A percentile compares a stretch with the other conserved stretches of the same genome.
Evolutionary conservation across 2,113 vertebrate species (phyloP).

Genomic region (Myotis lucifugus): DNA sequence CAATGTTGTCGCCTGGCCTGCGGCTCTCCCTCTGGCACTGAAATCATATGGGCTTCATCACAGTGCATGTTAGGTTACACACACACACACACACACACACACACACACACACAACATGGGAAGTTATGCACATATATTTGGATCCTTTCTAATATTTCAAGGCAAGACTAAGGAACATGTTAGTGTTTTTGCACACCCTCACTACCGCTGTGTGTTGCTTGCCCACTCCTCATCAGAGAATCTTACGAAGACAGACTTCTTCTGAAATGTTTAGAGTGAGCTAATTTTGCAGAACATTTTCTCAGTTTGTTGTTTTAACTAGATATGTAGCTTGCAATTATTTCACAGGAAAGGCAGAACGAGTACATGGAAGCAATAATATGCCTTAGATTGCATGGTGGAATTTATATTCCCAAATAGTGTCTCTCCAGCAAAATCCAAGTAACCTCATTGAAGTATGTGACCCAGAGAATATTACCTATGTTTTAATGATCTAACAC

Average conservation of each 20-base stretch:
- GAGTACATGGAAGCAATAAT: neutral
- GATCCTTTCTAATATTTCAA: neutral
- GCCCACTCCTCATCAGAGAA: neutral
- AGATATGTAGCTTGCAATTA: neutral
- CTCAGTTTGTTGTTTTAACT: neutral
- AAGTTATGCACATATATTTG: neutral
- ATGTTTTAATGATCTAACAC: neutral
- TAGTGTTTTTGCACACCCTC: neutral
- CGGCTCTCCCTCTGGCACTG: neutral
- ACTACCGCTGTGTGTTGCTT: neutral
- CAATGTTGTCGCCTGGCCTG: neutral
- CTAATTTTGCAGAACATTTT: neutral
- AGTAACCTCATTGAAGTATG: neutral
- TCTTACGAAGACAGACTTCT: neutral
- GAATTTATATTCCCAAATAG: neutral
- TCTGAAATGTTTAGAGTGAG: neutral
- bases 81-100: neutral
- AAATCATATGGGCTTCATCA: neutral
- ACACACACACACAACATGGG: neutral
- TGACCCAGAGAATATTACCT: neutral
- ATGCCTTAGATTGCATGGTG: neutral
- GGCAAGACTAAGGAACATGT: neutral
- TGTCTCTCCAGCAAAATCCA: neutral
- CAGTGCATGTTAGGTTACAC: neutral
- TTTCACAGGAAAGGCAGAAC: neutral